These are phyloP conservation scores for Pseudorasbora parva DNA, from an alignment of 2,113 vertebrate genomes.

Conservation along the genomic window DNA sequence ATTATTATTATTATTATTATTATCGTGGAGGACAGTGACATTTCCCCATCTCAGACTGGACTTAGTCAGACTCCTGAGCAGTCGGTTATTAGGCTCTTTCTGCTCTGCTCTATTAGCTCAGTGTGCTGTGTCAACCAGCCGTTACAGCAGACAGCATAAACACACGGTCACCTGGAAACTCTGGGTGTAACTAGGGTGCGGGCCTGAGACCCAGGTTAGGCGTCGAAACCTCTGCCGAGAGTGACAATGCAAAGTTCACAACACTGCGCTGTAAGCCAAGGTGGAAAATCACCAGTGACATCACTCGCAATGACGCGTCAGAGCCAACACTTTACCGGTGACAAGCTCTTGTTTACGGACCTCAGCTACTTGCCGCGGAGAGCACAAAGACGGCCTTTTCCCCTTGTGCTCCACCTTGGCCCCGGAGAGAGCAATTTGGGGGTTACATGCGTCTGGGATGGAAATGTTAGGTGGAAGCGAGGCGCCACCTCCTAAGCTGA, in stretches of 20 bases:
- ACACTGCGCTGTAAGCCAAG: slow-evolving; percentile 6
- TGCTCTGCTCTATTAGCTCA: slow-evolving; percentile 52
- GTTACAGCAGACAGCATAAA: slow-evolving; percentile 54
- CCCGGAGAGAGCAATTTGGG: slow-evolving; percentile 42
- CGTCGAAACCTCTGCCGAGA: slow-evolving; percentile 36
- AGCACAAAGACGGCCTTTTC: slow-evolving; percentile 72
- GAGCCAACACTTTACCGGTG: slow-evolving; percentile 63
- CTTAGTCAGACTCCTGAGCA: slow-evolving; percentile 37
- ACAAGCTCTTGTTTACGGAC: slow-evolving; percentile 67
- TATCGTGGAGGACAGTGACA: slow-evolving; percentile 21
- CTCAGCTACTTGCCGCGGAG: slow-evolving; percentile 56
- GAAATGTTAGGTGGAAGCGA: slow-evolving; percentile 69
- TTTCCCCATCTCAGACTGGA: slow-evolving; percentile 21
- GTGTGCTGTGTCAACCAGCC: slow-evolving; percentile 59
- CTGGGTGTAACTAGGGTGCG: slow-evolving; percentile 34
- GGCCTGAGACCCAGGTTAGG: slow-evolving; percentile 10
- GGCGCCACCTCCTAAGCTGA: slow-evolving; percentile 67
- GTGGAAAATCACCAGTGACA: slow-evolving; percentile 73
- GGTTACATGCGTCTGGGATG: slow-evolving; percentile 64
- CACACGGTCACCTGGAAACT: slow-evolving; percentile 57
- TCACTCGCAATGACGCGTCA: slow-evolving; percentile 57
- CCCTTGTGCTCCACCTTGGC: slow-evolving; percentile 61
- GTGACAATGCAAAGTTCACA: slow-evolving; percentile 59
- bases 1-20: too few species aligned
- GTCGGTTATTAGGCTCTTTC: slow-evolving; percentile 1